phyloP scores from a whole-genome alignment of 2,888 invertebrate genomes.

The Dione vanillae region DNA sequence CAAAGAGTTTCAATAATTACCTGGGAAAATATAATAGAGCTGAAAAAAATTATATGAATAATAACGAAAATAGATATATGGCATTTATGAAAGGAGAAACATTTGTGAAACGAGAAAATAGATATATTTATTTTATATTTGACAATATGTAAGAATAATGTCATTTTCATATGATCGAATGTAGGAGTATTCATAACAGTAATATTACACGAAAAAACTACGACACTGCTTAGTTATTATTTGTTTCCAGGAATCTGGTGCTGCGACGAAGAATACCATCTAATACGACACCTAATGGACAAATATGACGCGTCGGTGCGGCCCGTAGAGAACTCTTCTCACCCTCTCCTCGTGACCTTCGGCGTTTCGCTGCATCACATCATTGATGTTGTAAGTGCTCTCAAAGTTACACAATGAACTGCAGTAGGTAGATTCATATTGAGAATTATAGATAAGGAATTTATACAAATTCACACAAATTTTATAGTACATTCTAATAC shows the following conservation, averaged over 20 bases:
- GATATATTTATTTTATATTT: too few relatives aligned
- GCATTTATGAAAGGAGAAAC: too few relatives aligned
- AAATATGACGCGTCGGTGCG: constrained; percentile 91
- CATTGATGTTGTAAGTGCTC: constrained; percentile 89
- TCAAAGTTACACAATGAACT: constrained; percentile 32
- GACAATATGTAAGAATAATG: too few relatives aligned
- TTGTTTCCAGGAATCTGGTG: constrained; percentile 62
- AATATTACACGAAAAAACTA: too few relatives aligned
- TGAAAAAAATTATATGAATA: too few relatives aligned
- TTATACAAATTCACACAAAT: constrained; percentile 11
- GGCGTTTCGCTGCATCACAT: constrained; percentile 93
- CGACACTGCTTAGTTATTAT: too few relatives aligned
- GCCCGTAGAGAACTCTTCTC: constrained; percentile 90
- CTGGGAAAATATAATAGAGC: too few relatives aligned
- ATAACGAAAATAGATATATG: too few relatives aligned
- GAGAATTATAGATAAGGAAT: constrained; percentile 29
- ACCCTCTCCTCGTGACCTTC: constrained; percentile 90
- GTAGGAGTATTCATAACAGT: too few relatives aligned
- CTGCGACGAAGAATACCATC: constrained; percentile 88
- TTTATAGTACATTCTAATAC: not conserved
- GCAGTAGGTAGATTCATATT: constrained; percentile 31
- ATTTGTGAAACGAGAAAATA: too few relatives aligned
- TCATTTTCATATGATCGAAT: too few relatives aligned
- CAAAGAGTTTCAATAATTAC: too few relatives aligned
- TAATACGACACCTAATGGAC: constrained; percentile 89